Evolutionary conservation across 2,888 invertebrate species (phyloP), one percentile per base, ranked within the genome.

Genomic region (Biston stratarius): DNA sequence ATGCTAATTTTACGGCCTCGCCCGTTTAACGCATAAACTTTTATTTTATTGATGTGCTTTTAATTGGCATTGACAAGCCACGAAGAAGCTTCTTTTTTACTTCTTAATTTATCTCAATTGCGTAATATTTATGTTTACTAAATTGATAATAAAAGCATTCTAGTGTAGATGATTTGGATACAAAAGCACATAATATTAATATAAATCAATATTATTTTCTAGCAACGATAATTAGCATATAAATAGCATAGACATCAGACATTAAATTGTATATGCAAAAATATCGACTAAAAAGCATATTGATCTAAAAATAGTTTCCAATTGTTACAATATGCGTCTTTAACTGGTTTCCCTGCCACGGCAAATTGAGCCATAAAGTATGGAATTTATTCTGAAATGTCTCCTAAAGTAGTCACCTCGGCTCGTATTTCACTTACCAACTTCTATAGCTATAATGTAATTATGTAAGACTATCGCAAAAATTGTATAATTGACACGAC

Each of bases 21-120:
- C 15, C 66, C 48, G 49, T 45, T 57, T 57, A 44, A 67, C 57
- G 45, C 61, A 34, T 58, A 58, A 61, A 61, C 14, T 49, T 57
- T 24, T 58, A 38, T 58, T 67, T 67, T 62, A 67, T 62, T 48
- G 53, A 62, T 59, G 42, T 59, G 42, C 58, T 44, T 59, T 59
- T 67, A 67, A 67, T 67, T 67, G 61, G 53, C 67, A 62, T 49
- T 49, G 67, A 62, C 62, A 67, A 42, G 58, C 15, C 38, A 45
- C 36, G 33, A 11, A 45, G 45, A 36, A 36, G 61, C 49, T 62
- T 45, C 42, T 42, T 57, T 57, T n/a, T 52, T 60, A 55, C 11
- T 53, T 44, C 48, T 56, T 47, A 15, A 51, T 57, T 59, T 38
- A 52, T 48, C 48, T 40, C 15, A 6, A 48, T 48, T 59, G 58